phyloP scores from a whole-genome alignment of 2,888 invertebrate genomes.

The Patella depressa region DNA sequence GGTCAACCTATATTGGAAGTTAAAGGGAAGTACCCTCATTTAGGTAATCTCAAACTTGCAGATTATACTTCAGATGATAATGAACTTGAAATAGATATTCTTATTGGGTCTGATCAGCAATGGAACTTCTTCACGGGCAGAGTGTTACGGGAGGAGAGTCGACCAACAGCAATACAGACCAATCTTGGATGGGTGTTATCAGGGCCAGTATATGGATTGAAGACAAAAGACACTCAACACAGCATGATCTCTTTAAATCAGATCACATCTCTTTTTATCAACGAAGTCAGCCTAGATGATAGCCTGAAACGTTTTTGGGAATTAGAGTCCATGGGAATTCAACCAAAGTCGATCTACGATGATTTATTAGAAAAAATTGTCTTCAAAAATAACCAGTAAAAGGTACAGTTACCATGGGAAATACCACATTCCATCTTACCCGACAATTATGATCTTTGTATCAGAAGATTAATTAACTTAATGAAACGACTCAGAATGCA shows the following conservation, averaged over 20 bases:
- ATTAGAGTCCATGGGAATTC: neutral
- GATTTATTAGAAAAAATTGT: neutral
- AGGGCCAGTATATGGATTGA: neutral
- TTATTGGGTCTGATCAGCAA: no score
- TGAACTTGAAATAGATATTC: no score
- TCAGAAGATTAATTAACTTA: neutral
- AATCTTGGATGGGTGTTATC: neutral
- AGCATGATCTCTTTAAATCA: neutral
- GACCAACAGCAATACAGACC: no score
- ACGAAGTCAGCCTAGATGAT: neutral
- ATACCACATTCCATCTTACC: neutral
- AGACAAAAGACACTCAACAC: neutral
- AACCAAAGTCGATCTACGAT: conserved; percentile 1
- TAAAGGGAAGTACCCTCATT: no score
- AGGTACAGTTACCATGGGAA: neutral
- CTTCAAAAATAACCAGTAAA: neutral
- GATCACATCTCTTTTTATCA: neutral
- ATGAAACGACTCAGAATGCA: neutral
- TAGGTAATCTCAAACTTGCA: no score
- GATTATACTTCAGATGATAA: no score
- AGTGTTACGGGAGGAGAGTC: no score
- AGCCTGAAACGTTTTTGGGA: neutral
- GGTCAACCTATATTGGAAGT: no score
- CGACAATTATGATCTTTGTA: conserved; percentile 1
- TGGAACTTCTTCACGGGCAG: no score